Evolutionary conservation across 2,113 vertebrate genomes (phyloP), one percentile per base, ranked within the genome.

Genomic region (Nycticryphes semicollaris): DNA sequence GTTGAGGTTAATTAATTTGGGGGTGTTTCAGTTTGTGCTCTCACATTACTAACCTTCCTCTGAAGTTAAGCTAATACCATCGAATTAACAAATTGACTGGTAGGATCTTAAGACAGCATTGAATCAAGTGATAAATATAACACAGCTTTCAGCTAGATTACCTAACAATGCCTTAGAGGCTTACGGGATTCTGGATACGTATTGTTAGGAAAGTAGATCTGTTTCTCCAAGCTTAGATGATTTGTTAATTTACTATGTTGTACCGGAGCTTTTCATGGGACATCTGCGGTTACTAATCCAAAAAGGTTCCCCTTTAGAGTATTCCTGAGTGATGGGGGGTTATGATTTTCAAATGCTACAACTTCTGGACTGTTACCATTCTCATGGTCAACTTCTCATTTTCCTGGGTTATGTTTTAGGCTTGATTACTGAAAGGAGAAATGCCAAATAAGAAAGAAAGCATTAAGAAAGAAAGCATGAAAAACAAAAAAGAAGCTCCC

Each of bases 111-210:
- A 62, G 66, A 68, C 11, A 73, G 43, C n/a, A 28, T 83, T 88
- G 82, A 94, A 73, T 95, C 70, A 51, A 91, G 67, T 73, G 78
- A 37, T 90, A 95, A 95, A 94, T 80, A 84, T 85, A 96, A 89
- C 33, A 39, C 37, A 73, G 87, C 87, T 89, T 94, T 82, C 74
- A 91, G 31, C 13, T 18, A 67, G 50, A 62, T 96, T 96, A 94
- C 79, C 91, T 97, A 87, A 94, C 74, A 93, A 94, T 97, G 41
- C n/a, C 21, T 90, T 95, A 94, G 82, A 95, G 39, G 84, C 70
- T 95, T 96, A 95, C 69, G 31, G 63, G 90, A 89, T 96, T 93
- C 84, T 91, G 57, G 70, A 54, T 85, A 89, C 74, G 14, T 87
- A 89, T 94, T 95, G 93, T 63, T 80, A 77, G 70, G 87, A 79